Evolutionary conservation across 2,797 vertebrate genomes (phyloP).

Genomic region (Urophycis tenuis): DNA sequence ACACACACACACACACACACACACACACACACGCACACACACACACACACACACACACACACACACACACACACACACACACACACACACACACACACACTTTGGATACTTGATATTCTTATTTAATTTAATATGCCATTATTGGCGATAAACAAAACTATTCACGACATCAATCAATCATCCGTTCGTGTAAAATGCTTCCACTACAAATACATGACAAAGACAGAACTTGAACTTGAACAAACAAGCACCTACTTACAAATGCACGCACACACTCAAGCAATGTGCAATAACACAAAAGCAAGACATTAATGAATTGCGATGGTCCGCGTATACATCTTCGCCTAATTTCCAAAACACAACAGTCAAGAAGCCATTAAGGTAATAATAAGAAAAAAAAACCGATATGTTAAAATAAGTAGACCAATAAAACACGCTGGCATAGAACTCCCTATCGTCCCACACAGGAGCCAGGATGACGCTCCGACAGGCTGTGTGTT

Average conservation of each 20-base stretch:
- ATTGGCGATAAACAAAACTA: background rate
- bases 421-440: too few species aligned
- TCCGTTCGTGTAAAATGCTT: background rate
- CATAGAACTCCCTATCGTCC: too few species aligned
- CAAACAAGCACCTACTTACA: background rate
- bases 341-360: background rate
- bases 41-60: constrained; percentile 3
- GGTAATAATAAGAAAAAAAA: background rate
- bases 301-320: background rate
- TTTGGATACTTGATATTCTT: background rate
- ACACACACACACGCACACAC: background rate
- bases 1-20: background rate
- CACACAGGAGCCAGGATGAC: too few species aligned
- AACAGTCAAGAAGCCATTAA: background rate
- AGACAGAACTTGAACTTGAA: too few species aligned
- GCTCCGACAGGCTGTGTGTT: background rate
- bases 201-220: background rate
- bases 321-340: background rate
- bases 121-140: background rate
- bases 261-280: too few species aligned
- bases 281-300: background rate
- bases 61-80: background rate
- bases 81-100: background rate
- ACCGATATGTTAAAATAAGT: too few species aligned
- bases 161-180: background rate